Evolutionary conservation across 2,113 vertebrate genomes (phyloP).

Genomic region (human (Homo sapiens)): GRCh38 chr6:165820501-165821000

Average conservation of each 20-base stretch:
- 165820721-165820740: background rate
- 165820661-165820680: background rate
- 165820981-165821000: background rate
- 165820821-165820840: fast-evolving
- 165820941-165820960: background rate
- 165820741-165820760: too few relatives aligned
- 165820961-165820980: background rate
- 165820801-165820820: background rate
- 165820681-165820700: fast-evolving
- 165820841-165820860: fast-evolving
- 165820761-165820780: background rate
- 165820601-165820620: background rate
- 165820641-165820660: fast-evolving
- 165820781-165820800: too few relatives aligned
- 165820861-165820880: background rate
- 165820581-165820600: background rate
- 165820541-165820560: fast-evolving
- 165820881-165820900: too few relatives aligned
- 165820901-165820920: fast-evolving
- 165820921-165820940: background rate
- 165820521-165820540: fast-evolving
- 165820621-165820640: fast-evolving
- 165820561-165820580: background rate
- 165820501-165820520: background rate
- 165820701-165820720: background rate